Conservation (phyloP, 2,797 vertebrate genomes). For the Enteromius viviparus region DNA sequence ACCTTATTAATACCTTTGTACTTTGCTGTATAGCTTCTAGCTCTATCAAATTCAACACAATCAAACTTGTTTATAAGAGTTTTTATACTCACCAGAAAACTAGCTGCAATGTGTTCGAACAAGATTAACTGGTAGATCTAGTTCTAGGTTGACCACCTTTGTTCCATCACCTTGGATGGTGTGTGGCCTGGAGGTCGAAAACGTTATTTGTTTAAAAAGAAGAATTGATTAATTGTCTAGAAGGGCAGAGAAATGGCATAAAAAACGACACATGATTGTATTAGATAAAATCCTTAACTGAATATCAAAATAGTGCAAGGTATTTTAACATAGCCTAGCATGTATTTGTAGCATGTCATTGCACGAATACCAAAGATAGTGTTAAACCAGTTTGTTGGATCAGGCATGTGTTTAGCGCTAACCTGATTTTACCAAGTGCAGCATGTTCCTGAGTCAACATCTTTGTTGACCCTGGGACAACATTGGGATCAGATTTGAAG, state of each 20-base stretch:
- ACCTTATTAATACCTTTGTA: background rate
- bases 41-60: background rate
- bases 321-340: too few species aligned
- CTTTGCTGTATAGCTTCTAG: background rate
- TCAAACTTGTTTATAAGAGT: background rate
- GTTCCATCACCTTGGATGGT: background rate
- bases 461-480: too few species aligned
- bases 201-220: background rate
- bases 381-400: slow-evolving; percentile 2
- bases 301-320: too few species aligned
- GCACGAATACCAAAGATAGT: background rate
- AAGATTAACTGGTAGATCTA: background rate
- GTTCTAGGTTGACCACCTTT: slow-evolving; percentile 5
- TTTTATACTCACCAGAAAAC: background rate
- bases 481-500: too few species aligned
- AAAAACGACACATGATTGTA: background rate
- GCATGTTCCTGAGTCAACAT: too few species aligned
- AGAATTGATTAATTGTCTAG: background rate
- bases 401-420: background rate
- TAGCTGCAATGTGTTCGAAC: background rate
- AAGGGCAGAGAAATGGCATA: background rate
- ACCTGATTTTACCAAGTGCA: too few species aligned
- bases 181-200: too few species aligned
- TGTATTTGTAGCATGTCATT: background rate
- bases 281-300: too few species aligned